These are phyloP conservation scores for Fratercula arctica DNA, from an alignment of 2,797 vertebrate species.

Conservation along the genomic window DNA sequence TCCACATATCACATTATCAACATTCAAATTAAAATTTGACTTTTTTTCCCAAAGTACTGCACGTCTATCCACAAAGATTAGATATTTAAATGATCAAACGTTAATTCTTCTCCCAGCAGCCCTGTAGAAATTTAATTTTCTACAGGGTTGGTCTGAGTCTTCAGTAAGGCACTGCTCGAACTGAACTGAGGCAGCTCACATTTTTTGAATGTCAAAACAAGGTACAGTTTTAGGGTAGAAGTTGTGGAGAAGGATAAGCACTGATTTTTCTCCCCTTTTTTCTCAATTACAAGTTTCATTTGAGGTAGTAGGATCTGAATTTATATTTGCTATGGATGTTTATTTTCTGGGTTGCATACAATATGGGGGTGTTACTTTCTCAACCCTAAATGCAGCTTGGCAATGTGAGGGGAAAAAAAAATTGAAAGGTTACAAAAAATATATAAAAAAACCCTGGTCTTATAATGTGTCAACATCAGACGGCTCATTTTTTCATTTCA, in stretches of 20 bases:
- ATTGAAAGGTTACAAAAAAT: background rate
- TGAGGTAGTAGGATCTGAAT: background rate
- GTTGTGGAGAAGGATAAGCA: background rate
- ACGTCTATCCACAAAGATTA: background rate
- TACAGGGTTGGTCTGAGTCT: background rate
- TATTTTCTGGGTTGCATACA: background rate
- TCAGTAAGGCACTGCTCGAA: background rate
- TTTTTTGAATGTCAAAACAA: background rate
- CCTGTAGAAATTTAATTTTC: background rate
- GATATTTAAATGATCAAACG: background rate
- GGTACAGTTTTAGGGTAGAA: background rate
- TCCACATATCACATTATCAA: background rate
- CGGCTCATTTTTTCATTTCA: conserved; percentile 19
- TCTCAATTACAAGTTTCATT: background rate
- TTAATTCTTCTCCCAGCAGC: background rate
- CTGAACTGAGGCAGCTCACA: background rate
- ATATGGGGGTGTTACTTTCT: background rate
- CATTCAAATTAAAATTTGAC: background rate
- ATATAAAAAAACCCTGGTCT: background rate
- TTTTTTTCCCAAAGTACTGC: background rate
- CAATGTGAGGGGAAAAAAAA: background rate
- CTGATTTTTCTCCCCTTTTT: background rate
- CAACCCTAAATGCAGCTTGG: background rate
- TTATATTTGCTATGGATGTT: background rate
- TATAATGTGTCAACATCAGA: background rate